Evolutionary conservation across 37 sponge, comb jelly and placozoan genomes (phyloP).

Genomic region (Geodia barretti): DNA sequence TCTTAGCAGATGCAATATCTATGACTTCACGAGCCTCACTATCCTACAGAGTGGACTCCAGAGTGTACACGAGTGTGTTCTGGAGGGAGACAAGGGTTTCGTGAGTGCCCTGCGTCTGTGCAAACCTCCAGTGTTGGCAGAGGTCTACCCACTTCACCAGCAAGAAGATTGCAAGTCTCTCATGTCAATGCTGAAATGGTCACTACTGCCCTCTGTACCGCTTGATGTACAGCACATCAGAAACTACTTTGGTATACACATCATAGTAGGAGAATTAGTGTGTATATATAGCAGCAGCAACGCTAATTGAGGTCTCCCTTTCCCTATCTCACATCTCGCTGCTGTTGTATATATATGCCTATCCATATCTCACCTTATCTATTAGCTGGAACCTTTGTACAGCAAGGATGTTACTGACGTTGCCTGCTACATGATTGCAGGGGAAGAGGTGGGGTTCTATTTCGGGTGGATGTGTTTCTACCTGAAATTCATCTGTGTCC

Average conservation of each 20-base stretch:
- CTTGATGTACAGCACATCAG: slow-evolving; percentile 43
- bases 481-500: slow-evolving; percentile 26
- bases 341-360: neutral
- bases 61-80: slow-evolving; percentile 5
- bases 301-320: neutral
- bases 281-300: neutral
- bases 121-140: slow-evolving; percentile 30
- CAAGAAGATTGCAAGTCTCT: slow-evolving; percentile 3
- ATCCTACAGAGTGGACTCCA: slow-evolving; percentile 16
- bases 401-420: neutral
- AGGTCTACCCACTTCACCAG: slow-evolving; percentile 55
- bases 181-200: slow-evolving; percentile 16
- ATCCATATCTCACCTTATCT: neutral
- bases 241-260: slow-evolving; percentile 70
- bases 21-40: neutral
- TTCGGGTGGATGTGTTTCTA: slow-evolving; percentile 86
- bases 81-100: slow-evolving; percentile 40
- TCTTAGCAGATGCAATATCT: neutral
- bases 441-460: slow-evolving; percentile 74
- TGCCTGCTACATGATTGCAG: no score
- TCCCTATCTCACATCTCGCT: neutral
- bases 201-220: slow-evolving; percentile 33
- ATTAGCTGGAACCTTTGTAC: slow-evolving; percentile 1
- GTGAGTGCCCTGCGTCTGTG: slow-evolving; percentile 25
- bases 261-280: neutral